Conservation (phyloP, 1,140 invertebrate species). For the Tetraneura akinire region DNA sequence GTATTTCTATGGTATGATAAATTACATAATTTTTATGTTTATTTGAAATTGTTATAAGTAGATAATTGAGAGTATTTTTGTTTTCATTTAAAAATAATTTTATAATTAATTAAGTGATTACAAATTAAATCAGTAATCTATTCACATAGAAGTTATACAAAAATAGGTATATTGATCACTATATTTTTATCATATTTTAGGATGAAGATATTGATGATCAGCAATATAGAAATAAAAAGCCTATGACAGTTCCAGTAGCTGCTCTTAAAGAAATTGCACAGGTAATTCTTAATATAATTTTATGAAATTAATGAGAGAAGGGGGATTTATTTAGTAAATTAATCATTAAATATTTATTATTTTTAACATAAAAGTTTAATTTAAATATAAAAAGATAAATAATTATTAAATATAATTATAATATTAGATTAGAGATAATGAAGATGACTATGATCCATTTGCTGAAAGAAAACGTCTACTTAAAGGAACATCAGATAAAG, state of each 20-base stretch:
- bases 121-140: too few species aligned
- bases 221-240: slow-evolving; percentile 43
- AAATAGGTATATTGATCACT: too few species aligned
- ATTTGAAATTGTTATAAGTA: too few species aligned
- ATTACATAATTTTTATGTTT: too few species aligned
- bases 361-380: not conserved
- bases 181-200: slow-evolving; percentile 23
- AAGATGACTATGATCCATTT: slow-evolving; percentile 81
- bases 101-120: too few species aligned
- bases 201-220: slow-evolving; percentile 48
- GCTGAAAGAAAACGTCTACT: slow-evolving; percentile 78
- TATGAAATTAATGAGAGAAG: too few species aligned
- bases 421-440: slow-evolving; percentile 37
- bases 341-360: not conserved
- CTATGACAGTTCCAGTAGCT: slow-evolving; percentile 35
- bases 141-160: too few species aligned
- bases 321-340: not conserved
- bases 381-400: too few species aligned
- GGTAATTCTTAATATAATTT: not conserved
- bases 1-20: too few species aligned
- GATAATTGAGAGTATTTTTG: too few species aligned
- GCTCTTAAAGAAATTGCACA: slow-evolving; percentile 45
- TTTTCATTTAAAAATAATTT: too few species aligned
- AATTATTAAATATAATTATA: too few species aligned
- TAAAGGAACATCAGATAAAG: slow-evolving; percentile 89